Evolutionary conservation across 2,888 invertebrate species (phyloP).

Genomic region (Trachelus troglodyta): DNA sequence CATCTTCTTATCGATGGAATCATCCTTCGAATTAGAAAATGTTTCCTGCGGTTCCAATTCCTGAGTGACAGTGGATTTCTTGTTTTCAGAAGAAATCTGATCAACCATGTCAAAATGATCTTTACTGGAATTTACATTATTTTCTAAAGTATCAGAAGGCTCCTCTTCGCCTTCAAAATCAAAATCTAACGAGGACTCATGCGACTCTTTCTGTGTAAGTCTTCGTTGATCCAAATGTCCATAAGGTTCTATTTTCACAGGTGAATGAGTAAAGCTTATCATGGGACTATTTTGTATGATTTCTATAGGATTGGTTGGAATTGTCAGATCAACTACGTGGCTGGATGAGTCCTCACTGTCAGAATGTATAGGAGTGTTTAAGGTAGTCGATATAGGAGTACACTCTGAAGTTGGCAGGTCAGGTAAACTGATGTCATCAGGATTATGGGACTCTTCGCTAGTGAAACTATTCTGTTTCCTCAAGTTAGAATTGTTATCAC

Average conservation of each 20-base stretch:
- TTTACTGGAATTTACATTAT: neutral
- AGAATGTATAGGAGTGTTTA: conserved; percentile 62
- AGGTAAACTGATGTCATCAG: conserved; percentile 61
- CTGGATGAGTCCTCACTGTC: conserved; percentile 60
- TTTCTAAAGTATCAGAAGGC: neutral
- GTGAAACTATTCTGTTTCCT: conserved; percentile 50
- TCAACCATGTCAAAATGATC: neutral
- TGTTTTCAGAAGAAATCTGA: neutral
- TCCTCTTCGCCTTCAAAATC: conserved; percentile 41
- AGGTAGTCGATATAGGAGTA: conserved; percentile 59
- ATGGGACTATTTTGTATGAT: conserved; percentile 59
- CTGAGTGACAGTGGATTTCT: neutral
- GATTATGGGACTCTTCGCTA: conserved; percentile 57
- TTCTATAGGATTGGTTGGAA: conserved; percentile 58
- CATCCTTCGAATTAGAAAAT: neutral
- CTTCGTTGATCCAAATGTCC: conserved; percentile 36
- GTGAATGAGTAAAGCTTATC: conserved; percentile 59
- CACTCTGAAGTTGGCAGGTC: conserved; percentile 60
- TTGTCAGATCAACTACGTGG: conserved; percentile 35
- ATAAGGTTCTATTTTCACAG: conserved; percentile 51
- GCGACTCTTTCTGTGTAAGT: conserved; percentile 20
- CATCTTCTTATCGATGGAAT: neutral
- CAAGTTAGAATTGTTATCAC: conserved; percentile 24
- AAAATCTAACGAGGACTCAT: conserved; percentile 42
- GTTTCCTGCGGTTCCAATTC: neutral